A percentile compares a stretch with the other conserved stretches of the same genome.
Evolutionary conservation across 2,888 invertebrate species (phyloP).

Genomic region (Euclidia mi): DNA sequence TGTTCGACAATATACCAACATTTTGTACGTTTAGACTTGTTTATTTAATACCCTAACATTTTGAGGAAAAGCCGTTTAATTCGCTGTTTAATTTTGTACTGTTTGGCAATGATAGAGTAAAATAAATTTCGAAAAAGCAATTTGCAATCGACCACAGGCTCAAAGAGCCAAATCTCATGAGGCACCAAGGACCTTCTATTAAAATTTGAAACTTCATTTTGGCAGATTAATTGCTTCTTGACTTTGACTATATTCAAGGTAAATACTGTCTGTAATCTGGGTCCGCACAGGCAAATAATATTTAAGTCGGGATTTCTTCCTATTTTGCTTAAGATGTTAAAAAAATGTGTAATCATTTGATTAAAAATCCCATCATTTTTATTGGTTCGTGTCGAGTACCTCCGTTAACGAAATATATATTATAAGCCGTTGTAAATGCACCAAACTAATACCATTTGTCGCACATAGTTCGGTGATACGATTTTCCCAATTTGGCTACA

Average conservation of each 20-base stretch:
- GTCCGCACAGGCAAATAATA: constrained; percentile 75
- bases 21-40: neutral
- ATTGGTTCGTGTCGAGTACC: too few species aligned
- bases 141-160: constrained; percentile 80
- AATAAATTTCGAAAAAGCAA: constrained; percentile 81
- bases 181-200: constrained; percentile 76
- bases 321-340: constrained; percentile 24
- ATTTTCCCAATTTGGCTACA: constrained; percentile 50
- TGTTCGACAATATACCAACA: constrained; percentile 1
- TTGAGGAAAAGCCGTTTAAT: constrained; percentile 26
- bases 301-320: constrained; percentile 56
- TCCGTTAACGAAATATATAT: neutral
- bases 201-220: constrained; percentile 88
- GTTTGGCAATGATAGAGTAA: constrained; percentile 58
- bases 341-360: constrained; percentile 11
- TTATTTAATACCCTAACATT: constrained; percentile 23
- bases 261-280: constrained; percentile 81
- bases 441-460: constrained; percentile 43
- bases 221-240: constrained; percentile 86
- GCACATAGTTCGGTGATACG: constrained; percentile 40
- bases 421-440: constrained; percentile 33
- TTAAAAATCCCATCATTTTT: too few species aligned
- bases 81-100: constrained; percentile 51
- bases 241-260: constrained; percentile 82
- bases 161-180: constrained; percentile 79